A percentile compares a stretch with the other conserved stretches of the same genome.
Evolutionary conservation across 2,797 vertebrate genomes (phyloP).

Genomic region (Poliocrania exsul): DNA sequence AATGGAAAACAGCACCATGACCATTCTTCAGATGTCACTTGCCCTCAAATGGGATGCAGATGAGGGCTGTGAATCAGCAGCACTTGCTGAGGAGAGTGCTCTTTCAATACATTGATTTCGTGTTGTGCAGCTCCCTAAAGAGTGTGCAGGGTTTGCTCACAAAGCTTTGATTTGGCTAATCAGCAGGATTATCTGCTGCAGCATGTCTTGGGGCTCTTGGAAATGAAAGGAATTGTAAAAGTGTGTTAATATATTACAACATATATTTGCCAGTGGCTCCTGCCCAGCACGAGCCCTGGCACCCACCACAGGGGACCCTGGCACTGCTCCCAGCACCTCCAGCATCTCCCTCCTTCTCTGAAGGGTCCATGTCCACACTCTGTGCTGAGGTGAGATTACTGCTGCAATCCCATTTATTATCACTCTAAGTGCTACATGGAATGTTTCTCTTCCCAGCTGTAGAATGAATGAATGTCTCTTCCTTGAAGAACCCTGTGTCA

Average conservation of each 20-base stretch:
- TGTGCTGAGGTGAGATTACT: not conserved
- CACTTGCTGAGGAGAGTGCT: not conserved
- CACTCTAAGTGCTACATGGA: not conserved
- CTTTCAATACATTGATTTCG: conserved; percentile 1
- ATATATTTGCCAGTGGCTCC: not conserved
- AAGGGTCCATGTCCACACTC: not conserved
- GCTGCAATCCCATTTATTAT: not conserved
- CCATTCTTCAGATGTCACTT: not conserved
- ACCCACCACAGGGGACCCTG: not conserved
- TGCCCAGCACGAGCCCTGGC: not conserved
- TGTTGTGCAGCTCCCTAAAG: not conserved
- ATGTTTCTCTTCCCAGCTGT: not conserved
- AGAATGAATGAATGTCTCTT: not conserved
- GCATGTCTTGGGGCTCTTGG: not conserved
- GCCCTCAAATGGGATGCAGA: not conserved
- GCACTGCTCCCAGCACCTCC: not conserved
- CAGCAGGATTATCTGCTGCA: not conserved
- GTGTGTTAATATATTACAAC: conserved; percentile 20
- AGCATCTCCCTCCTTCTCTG: not conserved
- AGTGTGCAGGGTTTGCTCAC: not conserved
- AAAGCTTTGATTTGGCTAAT: conserved; percentile 48
- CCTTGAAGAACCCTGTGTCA: not conserved
- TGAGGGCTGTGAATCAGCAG: not conserved
- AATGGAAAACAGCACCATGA: not conserved
- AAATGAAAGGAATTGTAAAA: conserved; percentile 36